Evolutionary conservation across 2,888 invertebrate species (phyloP).

Genomic region (Dryobotodes eremita): DNA sequence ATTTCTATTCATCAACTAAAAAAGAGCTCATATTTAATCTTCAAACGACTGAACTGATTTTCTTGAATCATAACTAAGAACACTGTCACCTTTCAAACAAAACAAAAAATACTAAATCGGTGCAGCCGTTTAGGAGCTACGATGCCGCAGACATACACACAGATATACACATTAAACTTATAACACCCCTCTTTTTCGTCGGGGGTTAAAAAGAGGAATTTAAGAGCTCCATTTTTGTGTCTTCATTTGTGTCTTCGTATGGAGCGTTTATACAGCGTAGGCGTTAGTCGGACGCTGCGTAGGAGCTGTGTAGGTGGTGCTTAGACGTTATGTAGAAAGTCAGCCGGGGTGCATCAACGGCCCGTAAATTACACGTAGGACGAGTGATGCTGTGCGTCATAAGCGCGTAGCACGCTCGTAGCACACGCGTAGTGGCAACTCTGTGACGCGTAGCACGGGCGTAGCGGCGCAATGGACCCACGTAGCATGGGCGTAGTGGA

Average conservation of each 20-base stretch:
- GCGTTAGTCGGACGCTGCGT: background rate
- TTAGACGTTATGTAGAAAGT: background rate
- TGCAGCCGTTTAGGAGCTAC: too few species aligned
- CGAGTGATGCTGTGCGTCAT: background rate
- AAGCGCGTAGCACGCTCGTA: background rate
- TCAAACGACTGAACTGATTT: too few species aligned
- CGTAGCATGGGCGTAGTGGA: background rate
- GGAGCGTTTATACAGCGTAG: background rate
- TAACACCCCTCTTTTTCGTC: too few species aligned
- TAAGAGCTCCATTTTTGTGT: background rate
- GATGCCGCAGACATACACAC: too few species aligned
- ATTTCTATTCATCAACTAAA: too few species aligned
- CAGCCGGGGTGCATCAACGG: background rate
- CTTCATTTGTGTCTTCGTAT: background rate
- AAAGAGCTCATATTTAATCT: too few species aligned
- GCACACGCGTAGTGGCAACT: background rate
- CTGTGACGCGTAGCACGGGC: background rate
- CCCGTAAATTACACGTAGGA: background rate
- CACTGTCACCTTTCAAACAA: too few species aligned
- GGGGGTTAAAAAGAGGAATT: constrained; percentile 1
- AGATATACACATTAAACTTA: too few species aligned
- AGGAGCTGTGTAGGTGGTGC: background rate
- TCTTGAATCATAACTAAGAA: too few species aligned
- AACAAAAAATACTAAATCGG: too few species aligned
- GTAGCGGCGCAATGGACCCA: background rate